Percentiles rank a stretch among this genome's conserved stretches.
Evolutionary conservation across 37 sponge, comb jelly and placozoan genomes (phyloP).

Genomic region (Lycopodina hypogea): DNA sequence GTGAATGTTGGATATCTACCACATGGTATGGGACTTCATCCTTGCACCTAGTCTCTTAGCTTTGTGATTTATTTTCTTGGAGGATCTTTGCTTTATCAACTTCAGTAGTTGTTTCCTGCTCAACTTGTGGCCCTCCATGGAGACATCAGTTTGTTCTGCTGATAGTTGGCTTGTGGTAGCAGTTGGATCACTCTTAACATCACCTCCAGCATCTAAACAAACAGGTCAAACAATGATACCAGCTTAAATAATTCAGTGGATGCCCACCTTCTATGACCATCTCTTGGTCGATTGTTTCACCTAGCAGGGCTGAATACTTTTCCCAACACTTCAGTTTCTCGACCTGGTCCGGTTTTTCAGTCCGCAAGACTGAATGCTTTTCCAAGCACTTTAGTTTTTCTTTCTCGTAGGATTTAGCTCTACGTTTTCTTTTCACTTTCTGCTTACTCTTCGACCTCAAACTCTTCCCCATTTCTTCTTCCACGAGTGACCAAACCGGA

Average conservation of each 20-base stretch:
- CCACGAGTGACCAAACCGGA: too few species aligned
- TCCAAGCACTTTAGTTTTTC: slow-evolving; percentile 63
- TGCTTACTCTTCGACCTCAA: slow-evolving; percentile 76
- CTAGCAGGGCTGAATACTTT: slow-evolving; percentile 21
- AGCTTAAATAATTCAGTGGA: too few species aligned
- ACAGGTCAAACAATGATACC: too few species aligned
- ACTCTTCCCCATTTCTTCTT: slow-evolving; percentile 64
- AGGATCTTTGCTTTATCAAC: not conserved
- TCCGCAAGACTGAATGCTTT: slow-evolving; percentile 26
- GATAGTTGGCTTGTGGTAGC: not conserved
- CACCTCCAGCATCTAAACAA: not conserved
- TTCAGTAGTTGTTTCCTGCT: not conserved
- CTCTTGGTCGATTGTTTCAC: not conserved
- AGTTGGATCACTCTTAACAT: not conserved
- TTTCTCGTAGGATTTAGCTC: slow-evolving; percentile 53
- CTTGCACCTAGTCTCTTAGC: slow-evolving; percentile 6
- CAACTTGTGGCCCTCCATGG: slow-evolving; percentile 26
- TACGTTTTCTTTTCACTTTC: slow-evolving; percentile 32
- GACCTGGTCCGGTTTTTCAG: slow-evolving; percentile 42
- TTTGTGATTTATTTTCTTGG: slow-evolving; percentile 8
- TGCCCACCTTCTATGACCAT: slow-evolving; percentile 3
- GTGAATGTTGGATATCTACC: too few species aligned
- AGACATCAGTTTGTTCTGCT: not conserved
- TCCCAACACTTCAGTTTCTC: slow-evolving; percentile 65
- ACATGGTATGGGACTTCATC: slow-evolving; percentile 18